phyloP scores from a whole-genome alignment of 2,113 vertebrate species.

The Toxotes jaculatrix region DNA sequence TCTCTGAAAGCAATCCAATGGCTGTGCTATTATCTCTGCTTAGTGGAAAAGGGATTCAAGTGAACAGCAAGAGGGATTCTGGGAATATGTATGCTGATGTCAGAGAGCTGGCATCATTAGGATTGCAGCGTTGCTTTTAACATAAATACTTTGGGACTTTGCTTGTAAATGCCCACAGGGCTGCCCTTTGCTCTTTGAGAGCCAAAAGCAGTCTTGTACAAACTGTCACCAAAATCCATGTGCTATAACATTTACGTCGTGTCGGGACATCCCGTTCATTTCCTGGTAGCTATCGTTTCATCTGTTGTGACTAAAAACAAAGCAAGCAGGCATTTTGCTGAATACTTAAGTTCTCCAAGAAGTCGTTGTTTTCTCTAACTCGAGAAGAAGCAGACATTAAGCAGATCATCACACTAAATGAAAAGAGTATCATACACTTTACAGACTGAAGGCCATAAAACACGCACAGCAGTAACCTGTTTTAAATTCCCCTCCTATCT shows the following conservation, averaged over 20 bases:
- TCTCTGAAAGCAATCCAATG: constrained; percentile 7
- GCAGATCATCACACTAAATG: no score
- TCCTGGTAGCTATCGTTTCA: not conserved
- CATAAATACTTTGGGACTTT: not conserved
- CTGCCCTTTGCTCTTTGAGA: not conserved
- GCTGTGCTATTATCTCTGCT: constrained; percentile 17
- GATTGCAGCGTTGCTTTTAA: constrained; percentile 14
- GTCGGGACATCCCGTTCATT: not conserved
- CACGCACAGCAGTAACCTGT: no score
- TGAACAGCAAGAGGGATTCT: constrained; percentile 5
- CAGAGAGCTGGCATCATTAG: not conserved
- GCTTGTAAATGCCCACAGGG: not conserved
- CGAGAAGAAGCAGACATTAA: no score
- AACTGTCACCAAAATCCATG: not conserved
- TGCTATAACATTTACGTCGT: no score
- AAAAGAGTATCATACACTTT: no score
- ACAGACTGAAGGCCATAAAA: no score
- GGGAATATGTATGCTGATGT: not conserved
- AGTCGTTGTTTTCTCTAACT: not conserved
- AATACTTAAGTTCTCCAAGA: no score
- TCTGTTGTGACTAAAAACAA: not conserved
- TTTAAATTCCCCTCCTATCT: no score
- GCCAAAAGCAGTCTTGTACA: not conserved
- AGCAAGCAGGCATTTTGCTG: no score
- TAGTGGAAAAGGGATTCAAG: not conserved